Percentiles rank a stretch among this genome's conserved stretches.
Conservation (phyloP, 2,888 invertebrate genomes). For the Rhorus exstirpatorius region DNA sequence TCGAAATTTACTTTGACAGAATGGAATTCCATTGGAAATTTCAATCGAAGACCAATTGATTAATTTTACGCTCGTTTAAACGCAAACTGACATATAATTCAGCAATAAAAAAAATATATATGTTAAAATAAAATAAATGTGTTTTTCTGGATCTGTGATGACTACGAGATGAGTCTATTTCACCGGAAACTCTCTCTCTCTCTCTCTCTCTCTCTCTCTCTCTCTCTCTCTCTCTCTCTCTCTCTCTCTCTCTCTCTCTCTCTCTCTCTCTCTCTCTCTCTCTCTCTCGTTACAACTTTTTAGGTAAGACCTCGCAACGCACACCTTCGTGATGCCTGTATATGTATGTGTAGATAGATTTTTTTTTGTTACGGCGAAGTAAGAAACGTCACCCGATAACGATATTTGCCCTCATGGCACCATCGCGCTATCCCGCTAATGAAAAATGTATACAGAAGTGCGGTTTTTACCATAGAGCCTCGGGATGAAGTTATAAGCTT, state of each 20-base stretch:
- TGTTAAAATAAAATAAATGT: background rate
- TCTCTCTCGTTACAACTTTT: slow-evolving; percentile 39
- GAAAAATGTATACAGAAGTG: slow-evolving; percentile 67
- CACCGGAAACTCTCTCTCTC: slow-evolving; percentile 46
- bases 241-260: no score
- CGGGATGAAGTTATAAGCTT: slow-evolving; percentile 63
- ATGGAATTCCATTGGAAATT: background rate
- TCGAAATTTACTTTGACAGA: background rate
- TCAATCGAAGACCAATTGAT: background rate
- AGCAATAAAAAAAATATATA: background rate
- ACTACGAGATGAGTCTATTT: background rate
- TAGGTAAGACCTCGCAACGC: slow-evolving; percentile 17
- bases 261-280: no score
- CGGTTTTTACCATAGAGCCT: slow-evolving; percentile 48
- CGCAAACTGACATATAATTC: background rate
- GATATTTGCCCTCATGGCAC: slow-evolving; percentile 71
- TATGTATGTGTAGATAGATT: background rate
- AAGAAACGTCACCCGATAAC: slow-evolving; percentile 73
- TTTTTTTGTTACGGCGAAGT: slow-evolving; percentile 58
- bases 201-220: no score
- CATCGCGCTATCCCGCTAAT: slow-evolving; percentile 68
- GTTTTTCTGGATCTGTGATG: slow-evolving; percentile 1
- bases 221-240: no score
- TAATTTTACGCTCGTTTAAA: background rate
- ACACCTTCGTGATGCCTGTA: slow-evolving; percentile 1